phyloP scores from a whole-genome alignment of 2,113 vertebrate genomes.

The Peromyscus leucopus region DNA sequence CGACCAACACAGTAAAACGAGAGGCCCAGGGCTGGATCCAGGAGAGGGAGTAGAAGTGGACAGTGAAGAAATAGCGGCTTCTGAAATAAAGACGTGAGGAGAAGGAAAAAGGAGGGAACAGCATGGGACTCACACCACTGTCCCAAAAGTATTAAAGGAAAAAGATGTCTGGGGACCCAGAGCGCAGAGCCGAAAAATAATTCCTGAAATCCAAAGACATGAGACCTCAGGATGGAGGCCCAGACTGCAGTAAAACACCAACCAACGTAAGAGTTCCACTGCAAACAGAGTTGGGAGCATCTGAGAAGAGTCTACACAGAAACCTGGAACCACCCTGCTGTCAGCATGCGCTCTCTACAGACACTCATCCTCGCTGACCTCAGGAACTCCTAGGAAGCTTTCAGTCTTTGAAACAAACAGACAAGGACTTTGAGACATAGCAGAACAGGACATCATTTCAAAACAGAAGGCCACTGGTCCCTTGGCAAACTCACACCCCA shows the following conservation, averaged over 20 bases:
- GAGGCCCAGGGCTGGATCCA: background rate
- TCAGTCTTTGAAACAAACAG: background rate
- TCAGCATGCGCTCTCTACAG: background rate
- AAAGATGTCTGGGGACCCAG: background rate
- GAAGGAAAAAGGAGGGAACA: background rate
- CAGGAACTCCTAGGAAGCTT: background rate
- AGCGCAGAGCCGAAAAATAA: background rate
- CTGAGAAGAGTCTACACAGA: background rate
- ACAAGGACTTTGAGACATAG: background rate
- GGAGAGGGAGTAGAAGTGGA: background rate
- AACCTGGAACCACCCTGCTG: background rate
- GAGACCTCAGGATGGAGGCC: background rate
- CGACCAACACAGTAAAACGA: conserved; percentile 3
- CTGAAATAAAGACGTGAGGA: conserved; percentile 4
- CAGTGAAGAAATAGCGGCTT: background rate
- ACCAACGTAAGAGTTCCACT: conserved; percentile 18
- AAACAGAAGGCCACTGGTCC: background rate
- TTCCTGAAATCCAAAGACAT: background rate
- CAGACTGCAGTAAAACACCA: background rate
- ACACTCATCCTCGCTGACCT: background rate
- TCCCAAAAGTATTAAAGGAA: background rate
- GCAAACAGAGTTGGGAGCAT: background rate
- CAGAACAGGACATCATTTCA: background rate
- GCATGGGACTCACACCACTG: background rate
- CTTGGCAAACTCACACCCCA: background rate